A percentile compares a stretch with the other conserved stretches of the same genome.
Conservation (phyloP, 2,888 invertebrate species). For the Lepidocyrtoides sp. region DNA sequence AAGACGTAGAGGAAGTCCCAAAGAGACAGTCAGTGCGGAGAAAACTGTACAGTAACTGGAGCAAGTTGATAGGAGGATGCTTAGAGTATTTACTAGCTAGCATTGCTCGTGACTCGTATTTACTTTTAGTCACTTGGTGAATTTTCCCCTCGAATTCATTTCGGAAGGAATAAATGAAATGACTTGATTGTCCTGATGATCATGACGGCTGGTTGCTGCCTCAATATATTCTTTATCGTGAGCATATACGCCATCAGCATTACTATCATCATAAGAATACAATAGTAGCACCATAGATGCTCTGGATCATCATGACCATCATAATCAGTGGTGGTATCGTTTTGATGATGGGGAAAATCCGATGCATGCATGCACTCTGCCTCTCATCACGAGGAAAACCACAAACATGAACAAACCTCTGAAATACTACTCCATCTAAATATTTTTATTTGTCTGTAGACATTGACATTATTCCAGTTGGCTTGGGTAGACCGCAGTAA, state of each 20-base stretch:
- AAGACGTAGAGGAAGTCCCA: conserved; percentile 60
- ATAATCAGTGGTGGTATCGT: conserved; percentile 21
- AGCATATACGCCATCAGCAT: background rate
- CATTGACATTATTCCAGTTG: conserved; percentile 42
- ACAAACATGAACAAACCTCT: conserved; percentile 47
- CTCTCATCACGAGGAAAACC: conserved; percentile 57
- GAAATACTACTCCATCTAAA: conserved; percentile 28
- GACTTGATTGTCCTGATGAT: conserved; percentile 81
- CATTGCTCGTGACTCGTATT: background rate
- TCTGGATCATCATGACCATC: conserved; percentile 51
- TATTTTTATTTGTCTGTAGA: conserved; percentile 39
- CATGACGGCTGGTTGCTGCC: conserved; percentile 54
- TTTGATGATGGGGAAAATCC: conserved; percentile 62
- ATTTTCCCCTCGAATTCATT: conserved; percentile 70
- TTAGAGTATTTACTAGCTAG: background rate
- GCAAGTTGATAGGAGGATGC: conserved; percentile 14
- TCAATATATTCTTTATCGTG: background rate
- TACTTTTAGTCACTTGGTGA: background rate
- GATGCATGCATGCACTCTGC: conserved; percentile 58
- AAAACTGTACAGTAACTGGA: conserved; percentile 6
- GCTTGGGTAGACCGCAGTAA: background rate
- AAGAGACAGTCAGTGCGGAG: conserved; percentile 1
- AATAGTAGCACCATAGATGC: background rate
- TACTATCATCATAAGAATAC: background rate
- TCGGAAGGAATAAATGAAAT: conserved; percentile 81